Base-by-base conservation (phyloP, 2,888 invertebrate genomes). In the Eilema caniola region DNA sequence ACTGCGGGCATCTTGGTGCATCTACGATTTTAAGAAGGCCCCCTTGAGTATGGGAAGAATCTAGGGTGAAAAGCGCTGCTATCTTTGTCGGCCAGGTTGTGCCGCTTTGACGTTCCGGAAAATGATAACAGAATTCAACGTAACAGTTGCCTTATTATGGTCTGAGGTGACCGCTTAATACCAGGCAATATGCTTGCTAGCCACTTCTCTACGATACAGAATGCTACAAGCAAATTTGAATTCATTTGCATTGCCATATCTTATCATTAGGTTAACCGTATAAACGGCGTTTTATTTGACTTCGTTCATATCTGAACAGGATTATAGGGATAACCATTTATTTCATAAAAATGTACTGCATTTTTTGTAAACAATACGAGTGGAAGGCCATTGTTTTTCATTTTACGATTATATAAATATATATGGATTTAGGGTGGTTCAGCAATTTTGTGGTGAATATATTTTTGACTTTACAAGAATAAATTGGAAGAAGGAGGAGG, bases 261-360 rank as follows among this genome's bases (percentile, higher is more conserved):
- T 20, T n/a, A 53, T 20, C 25, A 59, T 59, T 59, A 24, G 20
- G 7, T 59, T 1, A 2, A 14, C 24, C 59, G 16, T 20, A 28
- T 11, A 61, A 61, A 33, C 10, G 20, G 31, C n/a, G 8, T 61
- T 20, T 31, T 66, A 61, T 82, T 80, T 78, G 72, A 76, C 77
- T 78, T 75, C 71, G 72, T 79, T 76, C 33, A 60, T 25, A 24
- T 56, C 66, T 41, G 53, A 73, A 68, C 75, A 60, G 71, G 74
- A 65, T 82, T 82, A 78, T 62, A 62, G 25, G 72, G 77, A 79
- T 82, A 76, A 71, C 73, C 74, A 78, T 79, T 76, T 78, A 80
- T 82, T 79, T 79, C 72, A 66, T 75, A 67, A 69, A 53, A 61
- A 33, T 71, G 68, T 72, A 62, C 71, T 66, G 66, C 72, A 60